Conservation (phyloP, 2,888 invertebrate genomes). For the Drosophila bunnanda region DNA sequence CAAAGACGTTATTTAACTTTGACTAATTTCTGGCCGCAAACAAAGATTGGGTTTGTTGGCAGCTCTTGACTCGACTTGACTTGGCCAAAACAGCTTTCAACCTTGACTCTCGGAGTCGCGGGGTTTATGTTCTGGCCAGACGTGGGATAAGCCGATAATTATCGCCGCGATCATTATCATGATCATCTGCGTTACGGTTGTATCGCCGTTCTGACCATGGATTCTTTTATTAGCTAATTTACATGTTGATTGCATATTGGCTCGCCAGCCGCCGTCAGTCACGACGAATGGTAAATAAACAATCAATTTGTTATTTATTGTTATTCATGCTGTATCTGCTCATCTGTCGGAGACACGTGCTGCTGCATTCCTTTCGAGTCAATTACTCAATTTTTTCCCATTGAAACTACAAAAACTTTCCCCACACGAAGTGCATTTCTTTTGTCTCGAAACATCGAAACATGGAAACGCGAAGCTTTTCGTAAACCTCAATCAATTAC, state of each 20-base stretch:
- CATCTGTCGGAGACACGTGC: conserved; percentile 27
- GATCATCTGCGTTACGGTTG: conserved; percentile 18
- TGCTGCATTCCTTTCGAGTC: conserved; percentile 22
- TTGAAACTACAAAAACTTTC: conserved; percentile 14
- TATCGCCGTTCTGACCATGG: conserved; percentile 36
- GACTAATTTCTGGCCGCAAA: conserved; percentile 46
- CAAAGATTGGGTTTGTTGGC: conserved; percentile 52
- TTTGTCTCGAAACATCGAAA: conserved; percentile 19
- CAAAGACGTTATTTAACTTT: conserved; percentile 39
- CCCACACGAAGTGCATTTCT: conserved; percentile 17
- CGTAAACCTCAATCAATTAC: conserved; percentile 37
- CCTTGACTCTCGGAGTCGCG: conserved; percentile 53
- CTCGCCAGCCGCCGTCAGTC: conserved; percentile 48
- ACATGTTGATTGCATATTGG: conserved; percentile 64
- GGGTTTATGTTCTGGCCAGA: conserved; percentile 45
- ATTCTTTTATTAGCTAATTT: conserved; percentile 64
- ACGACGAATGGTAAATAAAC: conserved; percentile 29
- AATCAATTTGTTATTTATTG: conserved; percentile 41
- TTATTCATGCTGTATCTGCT: conserved; percentile 14
- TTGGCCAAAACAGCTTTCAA: conserved; percentile 21
- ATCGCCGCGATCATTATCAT: conserved; percentile 35
- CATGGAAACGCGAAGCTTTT: conserved; percentile 2
- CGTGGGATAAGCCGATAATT: conserved; percentile 57
- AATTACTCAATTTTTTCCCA: conserved; percentile 26
- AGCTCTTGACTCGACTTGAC: neutral